Percentiles rank a stretch among this genome's conserved stretches.
Conservation (phyloP, 2,797 vertebrate species). For the Mastacembelus armatus region DNA sequence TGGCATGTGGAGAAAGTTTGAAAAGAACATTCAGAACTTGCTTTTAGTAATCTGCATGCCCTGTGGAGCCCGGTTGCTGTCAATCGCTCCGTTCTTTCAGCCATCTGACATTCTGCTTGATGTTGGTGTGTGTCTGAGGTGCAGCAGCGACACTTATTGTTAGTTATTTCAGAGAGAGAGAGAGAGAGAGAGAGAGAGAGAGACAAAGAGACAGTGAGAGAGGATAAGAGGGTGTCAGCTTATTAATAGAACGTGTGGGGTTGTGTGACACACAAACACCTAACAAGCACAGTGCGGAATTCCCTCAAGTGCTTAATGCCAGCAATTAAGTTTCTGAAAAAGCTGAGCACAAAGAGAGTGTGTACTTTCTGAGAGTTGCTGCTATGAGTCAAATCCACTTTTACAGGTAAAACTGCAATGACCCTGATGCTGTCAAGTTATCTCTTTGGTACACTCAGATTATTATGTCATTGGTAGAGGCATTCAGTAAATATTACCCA, state of each 20-base stretch:
- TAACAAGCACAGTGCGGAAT: conserved; percentile 74
- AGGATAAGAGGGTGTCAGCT: conserved; percentile 70
- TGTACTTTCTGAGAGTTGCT: conserved; percentile 47
- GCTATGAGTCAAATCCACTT: conserved; percentile 48
- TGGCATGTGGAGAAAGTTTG: conserved; percentile 76
- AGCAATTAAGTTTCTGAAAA: conserved; percentile 79
- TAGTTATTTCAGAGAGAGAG: conserved; percentile 79
- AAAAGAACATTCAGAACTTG: conserved; percentile 80
- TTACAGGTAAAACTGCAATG: conserved; percentile 48
- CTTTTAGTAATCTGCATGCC: conserved; percentile 79
- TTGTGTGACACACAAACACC: conserved; percentile 79
- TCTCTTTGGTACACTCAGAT: not conserved
- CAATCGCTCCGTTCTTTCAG: conserved; percentile 75
- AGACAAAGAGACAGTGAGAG: conserved; percentile 28
- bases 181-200: conserved; percentile 18
- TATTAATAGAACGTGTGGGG: conserved; percentile 81
- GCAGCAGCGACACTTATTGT: conserved; percentile 80
- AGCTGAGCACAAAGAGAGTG: conserved; percentile 61
- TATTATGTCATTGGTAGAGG: conserved; percentile 12
- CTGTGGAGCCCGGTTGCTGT: conserved; percentile 77
- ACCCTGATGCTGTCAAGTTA: conserved; percentile 40
- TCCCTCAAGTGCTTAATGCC: conserved; percentile 78
- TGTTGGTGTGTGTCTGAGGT: conserved; percentile 80
- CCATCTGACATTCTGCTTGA: conserved; percentile 85
- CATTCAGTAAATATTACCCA: conserved; percentile 27